Evolutionary conservation across 2,888 invertebrate genomes (phyloP).

Genomic region (Perizoma flavofasciatum): DNA sequence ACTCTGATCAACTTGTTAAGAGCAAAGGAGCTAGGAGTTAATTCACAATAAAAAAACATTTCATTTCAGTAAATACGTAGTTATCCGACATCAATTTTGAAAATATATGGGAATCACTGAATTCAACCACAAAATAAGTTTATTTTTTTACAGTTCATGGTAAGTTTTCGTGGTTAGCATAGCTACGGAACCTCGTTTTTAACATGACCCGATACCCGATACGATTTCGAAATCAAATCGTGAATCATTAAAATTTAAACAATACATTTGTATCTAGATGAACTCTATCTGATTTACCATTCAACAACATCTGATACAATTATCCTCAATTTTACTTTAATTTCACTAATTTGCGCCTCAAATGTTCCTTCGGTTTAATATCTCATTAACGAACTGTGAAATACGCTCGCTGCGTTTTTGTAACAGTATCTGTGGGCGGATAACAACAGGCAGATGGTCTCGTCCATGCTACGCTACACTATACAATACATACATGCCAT

Average conservation of each 20-base stretch:
- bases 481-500: conserved; percentile 37
- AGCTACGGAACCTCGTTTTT: too few species aligned
- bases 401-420: conserved; percentile 47
- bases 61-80: too few species aligned
- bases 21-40: too few species aligned
- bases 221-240: too few species aligned
- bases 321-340: conserved; percentile 7
- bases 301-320: conserved; percentile 11
- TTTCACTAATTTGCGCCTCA: conserved; percentile 17
- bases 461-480: conserved; percentile 50
- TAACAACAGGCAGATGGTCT: conserved; percentile 72
- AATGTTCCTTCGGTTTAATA: conserved; percentile 25
- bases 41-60: too few species aligned
- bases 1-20: too few species aligned
- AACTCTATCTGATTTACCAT: conserved; percentile 15
- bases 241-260: conserved; percentile 3
- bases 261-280: conserved; percentile 13
- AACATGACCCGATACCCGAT: conserved; percentile 1
- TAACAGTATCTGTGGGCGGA: conserved; percentile 78
- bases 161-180: too few species aligned
- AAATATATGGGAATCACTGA: too few species aligned
- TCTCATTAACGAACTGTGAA: conserved; percentile 31
- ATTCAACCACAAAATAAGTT: too few species aligned
- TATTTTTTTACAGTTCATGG: too few species aligned
- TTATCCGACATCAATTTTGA: too few species aligned